Base-by-base conservation (phyloP, 2,797 vertebrate genomes). In the Sebastes steindachneri region DNA sequence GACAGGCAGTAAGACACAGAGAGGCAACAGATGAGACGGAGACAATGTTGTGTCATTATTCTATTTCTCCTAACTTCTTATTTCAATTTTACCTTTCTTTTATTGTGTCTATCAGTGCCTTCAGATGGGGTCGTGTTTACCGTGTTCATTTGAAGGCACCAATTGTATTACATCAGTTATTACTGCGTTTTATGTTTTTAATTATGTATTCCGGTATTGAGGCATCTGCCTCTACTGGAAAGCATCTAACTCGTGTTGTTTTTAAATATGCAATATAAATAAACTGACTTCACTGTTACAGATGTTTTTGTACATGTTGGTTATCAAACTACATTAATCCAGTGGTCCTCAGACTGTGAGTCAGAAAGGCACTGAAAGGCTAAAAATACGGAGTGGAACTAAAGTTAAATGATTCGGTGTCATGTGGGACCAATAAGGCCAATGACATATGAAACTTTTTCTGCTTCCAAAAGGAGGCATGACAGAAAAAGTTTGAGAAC, bases 311-410 rank as follows among this genome's bases (percentile, higher is more conserved):
- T 25, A 26, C 17, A 26, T 12, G 19, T 11, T 29, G n/a, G 29
- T 68, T n/a, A 35, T 37, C 28, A 54, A 33, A 77, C 70, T 9
- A 73, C 14, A 80, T 59, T 23, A 23, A 58, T 51, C n/a, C 54
- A 73, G 64, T 33, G 59, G 59, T 64, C 12, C 53, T 69, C 64
- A 78, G 67, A 78, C 37, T 54, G 63, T 17, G 7, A 8, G 69
- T 33, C 26, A 45, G 1, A 17, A 12, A 8, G 37, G 14, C 14
- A 48, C 2, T n/a, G 2, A 35, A 25, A 28, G 26, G 11, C 14
- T 31, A 25, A 57, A 74, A 51, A 74, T 19, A 64, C 26, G 2
- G 1, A 48, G n/a, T 19, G 51, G 59, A 60, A 65, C 73, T 37
- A 25, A 31, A 69, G 35, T 60, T 26, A n/a, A 70, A 55, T 35